A percentile compares a stretch with the other conserved stretches of the same genome.
Evolutionary conservation across 2,888 invertebrate species (phyloP).

Genomic region (Alitta virens): DNA sequence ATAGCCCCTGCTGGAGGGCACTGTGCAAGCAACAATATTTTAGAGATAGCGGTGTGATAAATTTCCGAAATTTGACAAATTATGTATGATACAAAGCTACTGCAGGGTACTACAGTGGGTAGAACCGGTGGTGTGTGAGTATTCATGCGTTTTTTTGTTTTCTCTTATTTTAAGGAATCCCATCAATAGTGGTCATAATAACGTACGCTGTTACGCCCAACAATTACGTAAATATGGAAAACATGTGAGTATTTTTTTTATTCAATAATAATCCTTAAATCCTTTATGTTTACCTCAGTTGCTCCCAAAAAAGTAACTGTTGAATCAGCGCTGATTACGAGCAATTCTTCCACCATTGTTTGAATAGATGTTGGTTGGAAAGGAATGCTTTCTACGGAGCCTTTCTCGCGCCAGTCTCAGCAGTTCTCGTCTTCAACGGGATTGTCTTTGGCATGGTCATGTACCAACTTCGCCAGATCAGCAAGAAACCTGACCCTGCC

Average conservation of each 20-base stretch:
- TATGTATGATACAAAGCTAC: no score
- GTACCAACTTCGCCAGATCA: constrained; percentile 29
- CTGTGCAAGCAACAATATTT: no score
- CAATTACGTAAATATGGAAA: constrained; percentile 52
- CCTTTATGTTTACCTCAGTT: no score
- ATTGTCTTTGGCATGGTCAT: constrained; percentile 57
- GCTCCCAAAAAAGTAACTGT: no score
- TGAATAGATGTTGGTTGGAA: constrained; percentile 45
- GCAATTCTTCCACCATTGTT: not conserved
- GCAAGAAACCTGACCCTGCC: no score
- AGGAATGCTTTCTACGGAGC: constrained; percentile 42
- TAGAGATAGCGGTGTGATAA: no score
- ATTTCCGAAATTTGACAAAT: no score
- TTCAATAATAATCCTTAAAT: not conserved
- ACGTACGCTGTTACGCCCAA: constrained; percentile 50
- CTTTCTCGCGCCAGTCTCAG: constrained; percentile 53
- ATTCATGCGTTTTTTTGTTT: not conserved
- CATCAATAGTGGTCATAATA: constrained; percentile 53
- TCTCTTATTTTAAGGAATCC: constrained; percentile 48
- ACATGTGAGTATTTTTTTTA: constrained; percentile 43
- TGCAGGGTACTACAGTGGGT: no score
- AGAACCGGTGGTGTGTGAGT: no score
- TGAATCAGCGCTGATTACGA: not conserved
- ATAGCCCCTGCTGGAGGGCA: no score
- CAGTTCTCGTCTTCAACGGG: constrained; percentile 55